Evolutionary conservation across 1,140 invertebrate genomes (phyloP).

Genomic region (Aricia agestis): DNA sequence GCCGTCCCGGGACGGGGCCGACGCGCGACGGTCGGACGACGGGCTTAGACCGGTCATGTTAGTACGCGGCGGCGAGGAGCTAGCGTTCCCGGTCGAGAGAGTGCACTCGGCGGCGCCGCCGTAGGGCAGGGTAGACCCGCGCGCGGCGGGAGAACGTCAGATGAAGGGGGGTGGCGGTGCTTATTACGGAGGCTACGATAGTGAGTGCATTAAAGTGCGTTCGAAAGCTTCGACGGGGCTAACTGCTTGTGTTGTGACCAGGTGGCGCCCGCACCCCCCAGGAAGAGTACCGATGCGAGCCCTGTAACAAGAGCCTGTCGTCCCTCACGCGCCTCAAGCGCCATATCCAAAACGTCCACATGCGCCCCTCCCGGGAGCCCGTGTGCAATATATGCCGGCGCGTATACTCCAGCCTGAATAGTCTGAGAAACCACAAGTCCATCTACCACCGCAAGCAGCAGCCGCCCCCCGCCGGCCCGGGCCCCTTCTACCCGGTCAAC

Average conservation of each 20-base stretch:
- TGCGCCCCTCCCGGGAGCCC: conserved; percentile 88
- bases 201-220: conserved; percentile 74
- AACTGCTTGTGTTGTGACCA: conserved; percentile 75
- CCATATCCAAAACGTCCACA: conserved; percentile 92
- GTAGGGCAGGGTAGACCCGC: conserved; percentile 46
- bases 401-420: conserved; percentile 91
- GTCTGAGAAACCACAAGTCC: conserved; percentile 91
- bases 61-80: conserved; percentile 52
- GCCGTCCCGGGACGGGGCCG: conserved; percentile 62
- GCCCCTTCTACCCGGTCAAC: conserved; percentile 74
- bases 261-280: conserved; percentile 76
- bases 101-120: conserved; percentile 42
- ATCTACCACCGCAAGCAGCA: conserved; percentile 88
- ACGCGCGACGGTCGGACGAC: conserved; percentile 57
- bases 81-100: conserved; percentile 62
- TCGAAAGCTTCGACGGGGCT: conserved; percentile 73
- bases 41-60: conserved; percentile 30
- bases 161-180: conserved; percentile 69
- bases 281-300: conserved; percentile 90
- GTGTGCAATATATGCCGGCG: conserved; percentile 93
- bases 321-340: conserved; percentile 89
- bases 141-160: conserved; percentile 64
- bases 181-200: conserved; percentile 66
- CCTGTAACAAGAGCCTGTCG: conserved; percentile 91
- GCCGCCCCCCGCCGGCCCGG: conserved; percentile 58